Percentiles rank a stretch among this genome's conserved stretches.
Conservation (phyloP, 2,888 invertebrate genomes). For the Drosophila histrio region DNA sequence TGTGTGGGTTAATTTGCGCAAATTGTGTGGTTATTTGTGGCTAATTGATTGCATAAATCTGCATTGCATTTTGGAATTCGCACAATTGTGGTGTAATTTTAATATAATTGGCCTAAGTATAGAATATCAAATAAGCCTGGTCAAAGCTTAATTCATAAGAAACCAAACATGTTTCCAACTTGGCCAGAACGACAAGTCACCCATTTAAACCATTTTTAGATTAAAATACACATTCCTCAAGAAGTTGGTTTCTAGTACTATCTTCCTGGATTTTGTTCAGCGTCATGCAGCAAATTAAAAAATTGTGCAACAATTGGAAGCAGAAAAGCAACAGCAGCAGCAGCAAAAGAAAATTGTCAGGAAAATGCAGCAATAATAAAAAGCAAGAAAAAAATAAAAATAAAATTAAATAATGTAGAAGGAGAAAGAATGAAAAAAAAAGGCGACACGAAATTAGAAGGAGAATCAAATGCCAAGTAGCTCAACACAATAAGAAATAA, state of each 20-base stretch:
- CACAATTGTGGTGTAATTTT: conserved; percentile 49
- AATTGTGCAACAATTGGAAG: conserved; percentile 79
- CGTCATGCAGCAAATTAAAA: conserved; percentile 76
- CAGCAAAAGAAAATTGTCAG: conserved; percentile 65
- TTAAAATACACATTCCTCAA: conserved; percentile 55
- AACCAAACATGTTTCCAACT: conserved; percentile 15
- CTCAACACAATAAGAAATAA: conserved; percentile 68
- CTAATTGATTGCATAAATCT: conserved; percentile 67
- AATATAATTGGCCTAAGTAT: conserved; percentile 50
- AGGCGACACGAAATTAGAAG: conserved; percentile 50
- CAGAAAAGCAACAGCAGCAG: conserved; percentile 44
- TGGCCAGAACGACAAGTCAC: neutral
- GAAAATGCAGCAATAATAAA: conserved; percentile 57
- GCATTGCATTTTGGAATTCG: conserved; percentile 38
- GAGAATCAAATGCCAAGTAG: conserved; percentile 59
- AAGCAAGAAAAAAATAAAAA: conserved; percentile 32
- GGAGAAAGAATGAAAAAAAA: conserved; percentile 33
- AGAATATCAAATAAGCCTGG: conserved; percentile 1
- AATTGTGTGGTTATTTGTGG: conserved; percentile 72
- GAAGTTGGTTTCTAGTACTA: conserved; percentile 41
- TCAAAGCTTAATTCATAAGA: neutral
- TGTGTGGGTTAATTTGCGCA: conserved; percentile 55
- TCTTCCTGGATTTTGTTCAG: conserved; percentile 19
- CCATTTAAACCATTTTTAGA: conserved; percentile 40
- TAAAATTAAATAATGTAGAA: conserved; percentile 20